phyloP scores from a whole-genome alignment of 1,140 invertebrate genomes.

The Leptonema lineaticorne region DNA sequence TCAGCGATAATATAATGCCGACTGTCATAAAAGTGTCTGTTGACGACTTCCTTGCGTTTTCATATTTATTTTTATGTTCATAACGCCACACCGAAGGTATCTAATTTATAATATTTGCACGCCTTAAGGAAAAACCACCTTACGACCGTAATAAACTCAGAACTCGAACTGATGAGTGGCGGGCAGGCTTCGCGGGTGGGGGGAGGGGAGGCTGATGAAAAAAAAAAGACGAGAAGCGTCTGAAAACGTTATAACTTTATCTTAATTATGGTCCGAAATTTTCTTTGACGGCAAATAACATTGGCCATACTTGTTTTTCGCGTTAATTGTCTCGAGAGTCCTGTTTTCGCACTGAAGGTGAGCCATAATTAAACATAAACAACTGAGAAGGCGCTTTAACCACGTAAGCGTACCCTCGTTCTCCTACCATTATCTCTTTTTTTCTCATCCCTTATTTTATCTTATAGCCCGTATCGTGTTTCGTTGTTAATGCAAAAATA shows the following conservation, averaged over 20 bases:
- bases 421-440: too few species aligned
- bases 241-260: constrained; percentile 2
- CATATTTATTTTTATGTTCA: constrained; percentile 15
- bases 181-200: too few species aligned
- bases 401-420: too few species aligned
- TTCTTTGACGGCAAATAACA: constrained; percentile 1
- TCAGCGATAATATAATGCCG: constrained; percentile 7
- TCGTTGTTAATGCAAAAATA: background rate
- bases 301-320: constrained; percentile 15
- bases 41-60: constrained; percentile 18
- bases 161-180: too few species aligned
- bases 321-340: constrained; percentile 6
- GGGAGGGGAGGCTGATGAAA: too few species aligned
- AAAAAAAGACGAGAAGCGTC: too few species aligned
- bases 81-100: background rate
- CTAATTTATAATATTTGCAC: constrained; percentile 17
- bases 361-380: background rate
- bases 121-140: constrained; percentile 12
- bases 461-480: too few species aligned
- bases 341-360: background rate
- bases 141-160: constrained; percentile 19
- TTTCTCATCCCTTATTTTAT: too few species aligned
- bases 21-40: constrained; percentile 18
- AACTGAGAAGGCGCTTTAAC: background rate
- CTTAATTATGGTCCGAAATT: constrained; percentile 6